Conservation (phyloP, 2,113 vertebrate genomes). For the Heliornis fulica region DNA sequence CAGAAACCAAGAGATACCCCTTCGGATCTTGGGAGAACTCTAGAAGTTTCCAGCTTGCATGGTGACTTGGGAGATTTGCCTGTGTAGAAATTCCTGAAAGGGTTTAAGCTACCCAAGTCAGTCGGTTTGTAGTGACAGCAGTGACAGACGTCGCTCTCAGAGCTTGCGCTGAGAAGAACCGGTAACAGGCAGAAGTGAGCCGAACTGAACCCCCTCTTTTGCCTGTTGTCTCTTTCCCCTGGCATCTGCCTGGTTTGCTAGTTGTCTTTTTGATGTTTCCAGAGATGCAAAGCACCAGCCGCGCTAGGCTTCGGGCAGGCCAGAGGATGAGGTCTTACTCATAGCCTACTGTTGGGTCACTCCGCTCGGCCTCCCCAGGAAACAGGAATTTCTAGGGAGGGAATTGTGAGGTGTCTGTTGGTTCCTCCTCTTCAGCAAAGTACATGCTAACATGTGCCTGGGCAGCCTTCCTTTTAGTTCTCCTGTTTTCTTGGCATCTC, state of each 20-base stretch:
- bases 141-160: background rate
- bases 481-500: background rate
- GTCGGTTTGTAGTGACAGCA: accelerated
- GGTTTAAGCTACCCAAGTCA: background rate
- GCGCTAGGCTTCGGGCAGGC: background rate
- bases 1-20: background rate
- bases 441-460: background rate
- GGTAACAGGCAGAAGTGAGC: background rate
- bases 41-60: background rate
- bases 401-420: background rate
- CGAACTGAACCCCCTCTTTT: background rate
- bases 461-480: background rate
- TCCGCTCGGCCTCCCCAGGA: background rate
- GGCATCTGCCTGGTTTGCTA: background rate
- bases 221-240: background rate
- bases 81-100: background rate
- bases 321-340: background rate
- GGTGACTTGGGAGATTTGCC: background rate
- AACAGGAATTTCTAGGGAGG: background rate
- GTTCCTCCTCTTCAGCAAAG: background rate
- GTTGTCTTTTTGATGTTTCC: background rate
- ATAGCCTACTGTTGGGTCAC: too few species aligned
- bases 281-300: background rate
- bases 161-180: background rate
- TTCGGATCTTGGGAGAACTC: background rate